Evolutionary conservation across 2,797 vertebrate genomes (phyloP).

Genomic region (Gila robusta): DNA sequence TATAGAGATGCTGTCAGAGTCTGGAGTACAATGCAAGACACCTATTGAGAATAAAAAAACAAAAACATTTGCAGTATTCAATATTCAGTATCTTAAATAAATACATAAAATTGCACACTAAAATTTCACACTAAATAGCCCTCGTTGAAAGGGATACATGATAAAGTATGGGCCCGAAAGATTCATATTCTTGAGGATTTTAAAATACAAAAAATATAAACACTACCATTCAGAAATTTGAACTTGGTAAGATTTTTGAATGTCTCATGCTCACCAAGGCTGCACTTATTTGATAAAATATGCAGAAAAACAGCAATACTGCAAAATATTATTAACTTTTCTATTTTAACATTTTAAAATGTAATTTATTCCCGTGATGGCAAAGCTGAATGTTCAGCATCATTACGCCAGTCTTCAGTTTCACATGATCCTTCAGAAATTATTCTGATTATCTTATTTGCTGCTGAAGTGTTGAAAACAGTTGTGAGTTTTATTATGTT

Average conservation of each 20-base stretch:
- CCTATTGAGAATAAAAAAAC: not conserved
- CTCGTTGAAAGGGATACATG: not conserved
- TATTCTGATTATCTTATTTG: not conserved
- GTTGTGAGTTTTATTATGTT: not conserved
- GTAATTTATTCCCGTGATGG: not conserved
- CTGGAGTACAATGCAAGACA: not conserved
- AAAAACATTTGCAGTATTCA: too few species aligned
- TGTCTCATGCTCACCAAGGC: not conserved
- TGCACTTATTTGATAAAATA: not conserved
- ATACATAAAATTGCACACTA: not conserved
- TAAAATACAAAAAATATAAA: too few species aligned
- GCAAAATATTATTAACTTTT: not conserved
- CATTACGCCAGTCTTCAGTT: not conserved
- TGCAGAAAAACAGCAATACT: not conserved
- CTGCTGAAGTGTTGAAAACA: not conserved
- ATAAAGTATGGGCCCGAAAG: not conserved
- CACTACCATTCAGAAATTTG: not conserved
- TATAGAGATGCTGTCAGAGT: conserved; percentile 31
- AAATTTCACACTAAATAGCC: not conserved
- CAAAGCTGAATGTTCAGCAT: not conserved
- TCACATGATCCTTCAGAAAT: not conserved
- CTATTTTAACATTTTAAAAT: not conserved
- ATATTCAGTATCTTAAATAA: not conserved
- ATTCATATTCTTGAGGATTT: not conserved
- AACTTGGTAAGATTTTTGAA: not conserved